Percentiles rank a stretch among this genome's conserved stretches.
phyloP scores from a whole-genome alignment of 2,113 vertebrate genomes.

The Psettodes erumei region DNA sequence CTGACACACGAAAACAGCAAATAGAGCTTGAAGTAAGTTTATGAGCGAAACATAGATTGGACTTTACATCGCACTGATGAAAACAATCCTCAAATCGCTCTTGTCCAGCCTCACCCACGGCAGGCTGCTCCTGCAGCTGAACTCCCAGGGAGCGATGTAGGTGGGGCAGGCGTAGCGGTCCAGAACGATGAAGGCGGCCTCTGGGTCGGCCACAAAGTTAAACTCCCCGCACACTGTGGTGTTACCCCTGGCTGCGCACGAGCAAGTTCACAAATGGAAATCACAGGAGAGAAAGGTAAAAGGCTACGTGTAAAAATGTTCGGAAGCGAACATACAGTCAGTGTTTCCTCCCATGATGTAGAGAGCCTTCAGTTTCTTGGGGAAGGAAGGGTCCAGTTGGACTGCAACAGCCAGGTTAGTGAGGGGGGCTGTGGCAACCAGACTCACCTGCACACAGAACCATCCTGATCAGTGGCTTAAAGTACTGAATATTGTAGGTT shows the following conservation, averaged over 20 bases:
- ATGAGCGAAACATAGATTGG: too few species aligned
- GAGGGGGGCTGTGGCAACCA: slow-evolving; percentile 77
- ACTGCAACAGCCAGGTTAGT: slow-evolving; percentile 84
- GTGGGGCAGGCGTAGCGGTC: slow-evolving; percentile 80
- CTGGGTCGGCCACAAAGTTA: slow-evolving; percentile 84
- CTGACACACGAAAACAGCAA: too few species aligned
- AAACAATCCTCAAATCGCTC: not conserved
- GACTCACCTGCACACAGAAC: slow-evolving; percentile 56
- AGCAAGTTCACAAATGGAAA: not conserved
- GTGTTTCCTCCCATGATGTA: slow-evolving; percentile 86
- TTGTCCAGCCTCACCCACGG: slow-evolving; percentile 78
- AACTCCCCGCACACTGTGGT: slow-evolving; percentile 79
- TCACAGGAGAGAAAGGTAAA: not conserved
- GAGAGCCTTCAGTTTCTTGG: slow-evolving; percentile 76
- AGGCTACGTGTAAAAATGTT: too few species aligned
- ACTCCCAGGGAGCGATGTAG: slow-evolving; percentile 84
- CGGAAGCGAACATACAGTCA: slow-evolving; percentile 69
- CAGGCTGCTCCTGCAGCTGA: slow-evolving; percentile 73
- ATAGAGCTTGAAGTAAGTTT: too few species aligned
- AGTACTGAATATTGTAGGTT: too few species aligned
- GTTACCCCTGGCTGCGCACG: slow-evolving; percentile 80
- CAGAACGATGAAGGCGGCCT: slow-evolving; percentile 82
- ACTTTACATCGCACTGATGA: too few species aligned
- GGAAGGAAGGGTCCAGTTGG: slow-evolving; percentile 78
- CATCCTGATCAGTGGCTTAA: too few species aligned